Base-by-base conservation (phyloP, 2,888 invertebrate genomes). In the Drosophila pseudotakahashii region DNA sequence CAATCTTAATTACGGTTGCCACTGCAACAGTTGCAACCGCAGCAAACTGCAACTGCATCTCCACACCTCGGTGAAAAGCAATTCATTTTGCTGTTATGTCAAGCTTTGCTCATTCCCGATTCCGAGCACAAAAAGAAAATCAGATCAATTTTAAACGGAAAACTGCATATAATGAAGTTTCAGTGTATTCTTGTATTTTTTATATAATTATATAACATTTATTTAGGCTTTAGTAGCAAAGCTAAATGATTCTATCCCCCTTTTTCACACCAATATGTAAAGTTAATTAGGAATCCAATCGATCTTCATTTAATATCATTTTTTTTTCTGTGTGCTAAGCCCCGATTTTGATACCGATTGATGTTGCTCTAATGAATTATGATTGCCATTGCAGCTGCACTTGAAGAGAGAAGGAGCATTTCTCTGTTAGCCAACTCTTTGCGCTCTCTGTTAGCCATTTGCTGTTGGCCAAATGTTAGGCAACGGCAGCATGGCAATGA, bases 1-100 rank as follows among this genome's bases (percentile, higher is more conserved):
- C 86, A 73, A 88, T 86, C 87, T 86, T 88, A 83, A 83, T 83
- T 83, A 81, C 86, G 83, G 78, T 78, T 88, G 68, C 44, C 42
- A 37, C 78, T 64, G 42, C 57, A 41, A 23, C 50, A 44, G 23
- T 45, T 13, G 14, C 45, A 50, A n/a, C 42, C 55, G 55, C 44
- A 41, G 70, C 76, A 26, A 45, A 32, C 39, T 67, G 52, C 60
- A 47, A 16, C 47, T 23, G 45, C 44, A 48, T 42, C 52, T 53
- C 37, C 55, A 50, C 61, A 51, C 53, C 52, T 45, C 30, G 16
- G 45, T 45, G 45, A 26, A 23, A 34, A 39, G 73, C 73, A 75
- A 70, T 85, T 71, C 75, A 73, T 73, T 78, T 73, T 51, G 78
- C 78, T 78, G 87, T 83, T 86, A 78, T 86, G 78, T 76, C 67